A percentile compares a stretch with the other conserved stretches of the same genome.
These are phyloP conservation scores for Marisa cornuarietis DNA, from an alignment of 1,140 invertebrate genomes.

Conservation along the genomic window DNA sequence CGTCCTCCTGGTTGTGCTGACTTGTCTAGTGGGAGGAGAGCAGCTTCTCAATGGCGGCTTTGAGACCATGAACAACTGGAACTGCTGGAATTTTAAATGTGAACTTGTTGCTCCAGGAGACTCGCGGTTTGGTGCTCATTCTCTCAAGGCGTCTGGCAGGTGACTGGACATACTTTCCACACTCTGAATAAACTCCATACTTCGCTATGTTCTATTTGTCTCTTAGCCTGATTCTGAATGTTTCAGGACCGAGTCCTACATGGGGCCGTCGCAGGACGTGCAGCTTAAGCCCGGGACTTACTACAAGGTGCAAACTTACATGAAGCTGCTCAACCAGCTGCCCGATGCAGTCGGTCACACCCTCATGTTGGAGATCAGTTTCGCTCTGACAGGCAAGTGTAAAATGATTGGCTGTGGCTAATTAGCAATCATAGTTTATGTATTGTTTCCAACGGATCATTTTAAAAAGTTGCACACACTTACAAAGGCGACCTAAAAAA, in stretches of 20 bases:
- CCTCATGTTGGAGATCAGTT: conserved; percentile 7
- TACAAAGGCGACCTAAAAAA: too few relatives aligned
- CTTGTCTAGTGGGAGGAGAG: neutral
- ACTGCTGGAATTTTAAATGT: neutral
- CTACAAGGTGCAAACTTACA: conserved; percentile 11
- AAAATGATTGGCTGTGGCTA: too few relatives aligned
- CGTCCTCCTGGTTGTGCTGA: neutral
- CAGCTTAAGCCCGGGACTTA: neutral
- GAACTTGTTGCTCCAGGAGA: conserved; percentile 1
- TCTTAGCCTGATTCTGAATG: too few relatives aligned
- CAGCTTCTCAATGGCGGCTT: conserved; percentile 5
- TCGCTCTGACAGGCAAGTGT: conserved; percentile 1
- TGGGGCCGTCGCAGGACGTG: conserved; percentile 2
- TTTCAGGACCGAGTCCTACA: conserved; percentile 11
- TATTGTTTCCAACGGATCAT: too few relatives aligned
- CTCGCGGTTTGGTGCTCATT: neutral
- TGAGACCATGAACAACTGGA: conserved; percentile 5
- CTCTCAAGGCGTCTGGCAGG: neutral
- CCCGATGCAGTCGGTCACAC: conserved; percentile 7
- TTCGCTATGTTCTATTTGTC: too few relatives aligned
- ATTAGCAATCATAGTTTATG: too few relatives aligned
- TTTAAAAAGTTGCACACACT: too few relatives aligned
- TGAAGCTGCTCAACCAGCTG: conserved; percentile 14
- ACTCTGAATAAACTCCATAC: too few relatives aligned
- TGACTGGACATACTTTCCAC: too few relatives aligned